Base-by-base conservation (phyloP, 2,888 invertebrate genomes). In the Mimas tiliae region DNA sequence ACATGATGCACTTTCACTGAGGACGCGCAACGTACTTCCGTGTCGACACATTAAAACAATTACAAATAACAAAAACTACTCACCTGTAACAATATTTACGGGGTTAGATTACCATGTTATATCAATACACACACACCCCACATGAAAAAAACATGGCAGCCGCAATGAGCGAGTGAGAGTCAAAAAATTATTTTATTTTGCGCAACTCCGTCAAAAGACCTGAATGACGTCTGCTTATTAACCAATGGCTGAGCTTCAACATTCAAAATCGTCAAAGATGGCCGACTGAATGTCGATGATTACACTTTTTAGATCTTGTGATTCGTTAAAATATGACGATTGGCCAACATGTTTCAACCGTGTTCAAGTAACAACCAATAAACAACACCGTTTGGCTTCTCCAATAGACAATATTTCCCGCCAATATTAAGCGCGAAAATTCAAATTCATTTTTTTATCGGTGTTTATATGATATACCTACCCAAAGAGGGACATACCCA, bases 131-230 rank as follows among this genome's bases (percentile, higher is more conserved):
- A 91, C 88, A 91, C 92, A 95, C 95, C 95, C 95, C 95, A 95
- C 95, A 95, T 94, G 94, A 95, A 95, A 95, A 95, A 95, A 96
- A 96, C 96, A 96, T 96, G 96, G 96, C 96, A 95, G 95, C 91
- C 92, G 83, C 83, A 89, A 85, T 83, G 86, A 82, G 85, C 82
- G 87, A 91, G 88, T 85, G 87, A 87, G 88, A 90, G 86, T 89
- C 84, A 81, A 80, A 85, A 84, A 85, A 81, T 81, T 83, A 81
- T 78, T 86, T 82, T 86, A 84, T 87, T 91, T 89, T 93, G 91
- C 94, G 93, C 92, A 91, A 91, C 91, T 88, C 90, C 89, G 90
- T 90, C 89, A 88, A 87, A 85, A 83, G 82, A 87, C 79, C 83
- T 80, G 74, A 83, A 82, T 90, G 91, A 92, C 90, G 90, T 91